Percentiles rank a stretch among this genome's conserved stretches.
Conservation (phyloP, 2,797 vertebrate genomes). For the Myoxocephalus aenaeus region DNA sequence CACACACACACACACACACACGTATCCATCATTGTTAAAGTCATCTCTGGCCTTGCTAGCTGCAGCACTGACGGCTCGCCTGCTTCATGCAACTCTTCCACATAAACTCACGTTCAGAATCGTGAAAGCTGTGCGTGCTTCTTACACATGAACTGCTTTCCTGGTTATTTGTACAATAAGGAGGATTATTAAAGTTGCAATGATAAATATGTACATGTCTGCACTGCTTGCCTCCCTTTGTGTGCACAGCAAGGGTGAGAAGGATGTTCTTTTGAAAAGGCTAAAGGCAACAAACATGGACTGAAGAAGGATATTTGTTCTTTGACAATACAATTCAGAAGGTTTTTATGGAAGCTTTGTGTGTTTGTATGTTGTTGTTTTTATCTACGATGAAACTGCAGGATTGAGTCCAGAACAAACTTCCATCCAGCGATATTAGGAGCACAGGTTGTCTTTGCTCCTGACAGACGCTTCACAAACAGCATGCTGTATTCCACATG, state of each 20-base stretch:
- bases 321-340: not conserved
- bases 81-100: not conserved
- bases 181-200: not conserved
- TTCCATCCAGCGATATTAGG: not conserved
- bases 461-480: not conserved
- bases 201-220: not conserved
- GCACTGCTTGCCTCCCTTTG: not conserved
- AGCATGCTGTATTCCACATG: no score
- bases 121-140: no score
- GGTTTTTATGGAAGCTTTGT: not conserved
- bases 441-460: no score
- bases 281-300: not conserved
- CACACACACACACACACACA: conserved; percentile 25
- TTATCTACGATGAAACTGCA: not conserved
- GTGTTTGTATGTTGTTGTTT: not conserved
- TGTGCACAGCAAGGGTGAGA: not conserved
- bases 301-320: not conserved
- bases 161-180: not conserved
- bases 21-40: conserved; percentile 35
- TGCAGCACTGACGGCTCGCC: not conserved
- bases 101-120: not conserved
- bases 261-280: no score
- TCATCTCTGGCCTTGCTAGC: conserved; percentile 7
- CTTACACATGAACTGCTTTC: not conserved
- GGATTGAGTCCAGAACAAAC: not conserved